phyloP scores from a whole-genome alignment of 2,888 invertebrate genomes.

The Ischnura elegans region DNA sequence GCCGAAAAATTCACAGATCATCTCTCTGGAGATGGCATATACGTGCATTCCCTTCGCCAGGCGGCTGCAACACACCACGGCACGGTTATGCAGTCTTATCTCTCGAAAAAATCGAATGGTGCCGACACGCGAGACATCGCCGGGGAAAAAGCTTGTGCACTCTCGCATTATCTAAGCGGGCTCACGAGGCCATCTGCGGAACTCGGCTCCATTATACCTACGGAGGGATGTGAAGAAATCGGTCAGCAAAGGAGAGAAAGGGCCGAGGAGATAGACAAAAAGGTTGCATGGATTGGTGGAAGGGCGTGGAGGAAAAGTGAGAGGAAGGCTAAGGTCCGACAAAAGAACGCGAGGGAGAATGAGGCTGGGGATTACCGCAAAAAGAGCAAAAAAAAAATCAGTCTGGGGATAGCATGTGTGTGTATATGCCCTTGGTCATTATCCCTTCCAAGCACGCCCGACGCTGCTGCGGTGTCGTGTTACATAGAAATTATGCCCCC shows the following conservation, averaged over 20 bases:
- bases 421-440: conserved; percentile 72
- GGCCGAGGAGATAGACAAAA: neutral
- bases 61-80: neutral
- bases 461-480: conserved; percentile 44
- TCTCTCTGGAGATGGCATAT: neutral
- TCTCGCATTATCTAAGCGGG: neutral
- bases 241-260: neutral
- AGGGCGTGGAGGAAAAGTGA: neutral
- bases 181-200: neutral
- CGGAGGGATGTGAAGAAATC: neutral
- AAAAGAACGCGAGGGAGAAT: neutral
- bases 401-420: conserved; percentile 61
- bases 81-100: neutral
- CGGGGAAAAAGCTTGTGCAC: neutral
- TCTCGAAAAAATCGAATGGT: neutral
- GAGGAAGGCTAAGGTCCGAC: neutral
- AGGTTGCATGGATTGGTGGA: neutral
- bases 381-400: conserved; percentile 58
- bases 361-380: conserved; percentile 67
- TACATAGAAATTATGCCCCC: conserved; percentile 58
- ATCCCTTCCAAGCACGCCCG: conserved; percentile 65
- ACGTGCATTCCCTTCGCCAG: neutral
- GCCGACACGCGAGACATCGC: neutral
- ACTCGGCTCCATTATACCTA: neutral
- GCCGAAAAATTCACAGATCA: neutral